Evolutionary conservation across 2,888 invertebrate genomes (phyloP), one percentile per base, ranked within the genome.

Genomic region (Amphipoea oculea): DNA sequence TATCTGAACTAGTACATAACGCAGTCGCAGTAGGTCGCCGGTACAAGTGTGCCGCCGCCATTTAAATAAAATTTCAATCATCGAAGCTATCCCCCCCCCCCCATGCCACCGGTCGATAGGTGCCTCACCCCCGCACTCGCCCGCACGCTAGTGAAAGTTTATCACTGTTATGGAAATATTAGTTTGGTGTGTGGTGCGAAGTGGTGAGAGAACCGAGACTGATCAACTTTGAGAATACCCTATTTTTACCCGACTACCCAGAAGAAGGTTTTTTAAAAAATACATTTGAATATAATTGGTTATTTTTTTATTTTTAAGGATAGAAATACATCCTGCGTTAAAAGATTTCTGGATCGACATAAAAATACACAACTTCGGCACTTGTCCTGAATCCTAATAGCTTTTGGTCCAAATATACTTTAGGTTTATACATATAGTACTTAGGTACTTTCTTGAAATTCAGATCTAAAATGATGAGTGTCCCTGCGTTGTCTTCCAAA

Each of bases 51-150:
- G 81, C 23, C 88, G 81, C 12, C 57, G 72, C 65, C 72, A 89
- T 88, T 89, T 82, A 63, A 88, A 89, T 89, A 89, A 83, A 78
- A 83, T 82, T 45, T 79, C 76, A 82, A 88, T 89, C 86, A 88
- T 84, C 66, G 72, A 45, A 80, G 66, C 75, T 67, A 66, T 60
- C n/a, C 42, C 36, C n/a, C 54, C 20, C 14, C 12, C 9, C 60
- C 23, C 54, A 2, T 3, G n/a, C 36, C 40, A n/a, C 65, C 62
- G 70, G 23, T 76, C 51, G 23, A 66, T 79, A 54, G 4, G 42
- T 74, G 60, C 69, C 63, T 68, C 88, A 77, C 57, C 83, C 76
- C 71, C 79, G 70, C 76, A 57, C 62, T 66, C 57, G 69, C n/a
- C 77, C 54, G n/a, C 60, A 14, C 36, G 42, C 76, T 86, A 65